Conservation (phyloP, 2,888 invertebrate species). For the Pristionchus mayeri region DNA sequence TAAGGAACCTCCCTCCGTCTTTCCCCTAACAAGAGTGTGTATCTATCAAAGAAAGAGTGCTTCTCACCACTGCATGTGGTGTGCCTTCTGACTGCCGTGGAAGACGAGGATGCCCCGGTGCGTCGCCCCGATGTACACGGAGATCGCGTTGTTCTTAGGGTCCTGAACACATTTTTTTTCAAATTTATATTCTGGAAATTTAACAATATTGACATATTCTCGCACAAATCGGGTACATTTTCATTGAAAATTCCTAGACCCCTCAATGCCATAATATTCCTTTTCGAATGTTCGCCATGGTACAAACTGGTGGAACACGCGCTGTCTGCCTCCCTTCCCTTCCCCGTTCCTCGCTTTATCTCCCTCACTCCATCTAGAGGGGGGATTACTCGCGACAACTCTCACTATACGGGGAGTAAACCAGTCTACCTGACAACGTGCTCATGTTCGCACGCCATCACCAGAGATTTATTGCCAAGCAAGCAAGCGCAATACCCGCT, state of each 20-base stretch:
- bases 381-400: neutral
- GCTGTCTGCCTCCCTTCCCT: neutral
- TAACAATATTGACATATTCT: neutral
- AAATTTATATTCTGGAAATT: neutral
- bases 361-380: neutral
- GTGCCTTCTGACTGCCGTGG: constrained; percentile 91
- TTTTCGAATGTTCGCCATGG: neutral
- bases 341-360: neutral
- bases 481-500: no score
- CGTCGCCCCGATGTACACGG: constrained; percentile 93
- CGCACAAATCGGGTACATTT: neutral
- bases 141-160: constrained; percentile 85
- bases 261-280: neutral
- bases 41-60: constrained; percentile 65
- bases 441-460: constrained; percentile 46
- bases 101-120: constrained; percentile 95
- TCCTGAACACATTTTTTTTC: constrained; percentile 81
- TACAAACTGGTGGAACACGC: constrained; percentile 18
- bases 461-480: neutral
- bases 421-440: constrained; percentile 48
- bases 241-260: neutral
- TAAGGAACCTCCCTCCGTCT: no score
- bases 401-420: neutral
- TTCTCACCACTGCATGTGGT: constrained; percentile 91
- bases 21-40: neutral